Base-by-base conservation (phyloP, 1,140 invertebrate genomes). In the Aphelenchoides fujianensis region DNA sequence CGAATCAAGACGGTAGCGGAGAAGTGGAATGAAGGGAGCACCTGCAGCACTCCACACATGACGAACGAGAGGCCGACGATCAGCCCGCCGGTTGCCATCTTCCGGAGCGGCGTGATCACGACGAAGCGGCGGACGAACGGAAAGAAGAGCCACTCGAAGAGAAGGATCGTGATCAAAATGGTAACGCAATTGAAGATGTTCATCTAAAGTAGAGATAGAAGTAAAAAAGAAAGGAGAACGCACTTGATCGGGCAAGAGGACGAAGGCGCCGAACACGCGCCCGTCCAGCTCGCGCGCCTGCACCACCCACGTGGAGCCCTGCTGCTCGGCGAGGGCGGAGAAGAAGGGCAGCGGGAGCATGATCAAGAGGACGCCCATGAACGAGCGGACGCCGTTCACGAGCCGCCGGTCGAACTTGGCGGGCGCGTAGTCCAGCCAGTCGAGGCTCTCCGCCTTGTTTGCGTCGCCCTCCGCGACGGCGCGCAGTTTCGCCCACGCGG, bases 231-330 rank as follows among this genome's bases (percentile, higher is more conserved):
- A n/a, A n/a, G n/a, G n/a, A n/a, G n/a, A n/a, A n/a, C n/a, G n/a
- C n/a, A n/a, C n/a, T 85, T 95, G 93, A 85, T 96, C 93, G 0
- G 94, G 91, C 74, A 92, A 89, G 9, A 95, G 72, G 0, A 79
- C 82, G 27, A 83, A 61, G 27, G 41, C 64, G 53, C 82, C 84
- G 32, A 5, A 5, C 5, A 88, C 69, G 54, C 82, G 68, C 19
- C 87, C 86, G 81, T 87, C 83, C 81, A 88, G 82, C 41, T 68
- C 36, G 2, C 67, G 35, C 52, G 75, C 75, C 59, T 76, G 74
- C 12, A 59, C 23, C 12, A 59, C 23, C 63, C 63, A 66, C 1
- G 63, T 66, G 0, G 28, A 34, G 3, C 63, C 27, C 86, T 87
- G 86, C 67, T 88, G 87, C 66, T 88, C 87, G 77, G 83, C 87